Conservation (phyloP, 2,797 vertebrate species). For the Myripristis jacobus region DNA sequence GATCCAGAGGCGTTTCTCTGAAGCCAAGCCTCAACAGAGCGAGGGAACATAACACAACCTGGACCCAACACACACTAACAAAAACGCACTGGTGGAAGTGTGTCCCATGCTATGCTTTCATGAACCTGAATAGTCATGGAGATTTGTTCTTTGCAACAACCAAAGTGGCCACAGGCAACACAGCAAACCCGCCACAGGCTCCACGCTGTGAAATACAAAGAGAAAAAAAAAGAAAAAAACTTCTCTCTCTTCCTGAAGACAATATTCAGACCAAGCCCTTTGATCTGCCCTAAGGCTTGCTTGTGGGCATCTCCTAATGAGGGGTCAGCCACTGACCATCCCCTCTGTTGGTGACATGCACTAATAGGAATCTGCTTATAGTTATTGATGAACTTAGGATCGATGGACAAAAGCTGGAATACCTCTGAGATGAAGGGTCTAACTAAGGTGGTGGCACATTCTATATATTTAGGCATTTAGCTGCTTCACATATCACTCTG, state of each 20-base stretch:
- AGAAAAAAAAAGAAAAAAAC: constrained; percentile 21
- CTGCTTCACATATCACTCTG: neutral
- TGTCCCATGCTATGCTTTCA: too few species aligned
- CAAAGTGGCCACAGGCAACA: neutral
- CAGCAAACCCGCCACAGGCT: constrained; percentile 46
- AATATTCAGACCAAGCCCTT: constrained; percentile 66
- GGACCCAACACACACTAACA: too few species aligned
- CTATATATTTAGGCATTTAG: constrained; percentile 15
- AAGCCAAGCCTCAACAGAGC: constrained; percentile 14
- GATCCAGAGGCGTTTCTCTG: constrained; percentile 3
- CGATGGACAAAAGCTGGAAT: constrained; percentile 48
- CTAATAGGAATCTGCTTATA: constrained; percentile 70
- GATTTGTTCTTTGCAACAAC: neutral
- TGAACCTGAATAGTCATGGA: too few species aligned
- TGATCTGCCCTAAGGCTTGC: constrained; percentile 78
- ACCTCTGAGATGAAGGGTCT: constrained; percentile 37
- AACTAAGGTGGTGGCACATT: constrained; percentile 2
- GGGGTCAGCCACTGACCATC: constrained; percentile 66
- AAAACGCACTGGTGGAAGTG: too few species aligned
- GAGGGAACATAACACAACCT: too few species aligned
- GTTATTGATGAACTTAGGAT: constrained; percentile 64
- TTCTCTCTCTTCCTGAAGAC: constrained; percentile 44
- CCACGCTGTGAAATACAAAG: constrained; percentile 51
- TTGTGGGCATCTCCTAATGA: constrained; percentile 77
- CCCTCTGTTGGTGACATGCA: constrained; percentile 67